Conservation (phyloP, 1,140 invertebrate genomes). For the Nasonia vitripennis region DNA sequence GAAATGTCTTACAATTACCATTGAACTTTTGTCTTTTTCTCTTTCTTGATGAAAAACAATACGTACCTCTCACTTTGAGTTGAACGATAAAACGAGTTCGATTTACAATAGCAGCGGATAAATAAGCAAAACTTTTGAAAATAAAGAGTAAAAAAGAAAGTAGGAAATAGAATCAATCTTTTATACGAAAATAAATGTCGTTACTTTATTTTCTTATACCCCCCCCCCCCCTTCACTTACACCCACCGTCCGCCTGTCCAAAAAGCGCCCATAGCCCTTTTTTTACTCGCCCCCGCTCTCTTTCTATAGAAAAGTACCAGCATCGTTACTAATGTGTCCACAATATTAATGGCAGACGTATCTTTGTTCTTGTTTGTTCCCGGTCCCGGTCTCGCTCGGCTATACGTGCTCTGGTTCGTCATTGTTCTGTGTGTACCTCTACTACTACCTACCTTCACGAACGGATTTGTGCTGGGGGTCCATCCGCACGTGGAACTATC, state of each 20-base stretch:
- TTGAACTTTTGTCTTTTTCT: slow-evolving; percentile 41
- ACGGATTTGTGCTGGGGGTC: slow-evolving; percentile 76
- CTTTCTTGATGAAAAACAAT: slow-evolving; percentile 36
- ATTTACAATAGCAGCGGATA: neutral
- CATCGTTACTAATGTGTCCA: slow-evolving; percentile 75
- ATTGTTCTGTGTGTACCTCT: slow-evolving; percentile 76
- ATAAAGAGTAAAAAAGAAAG: slow-evolving; percentile 31
- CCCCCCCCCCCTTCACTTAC: slow-evolving; percentile 13
- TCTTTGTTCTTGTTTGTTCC: slow-evolving; percentile 77
- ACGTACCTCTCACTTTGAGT: too few relatives aligned
- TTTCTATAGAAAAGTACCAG: slow-evolving; percentile 70
- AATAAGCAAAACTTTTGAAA: neutral
- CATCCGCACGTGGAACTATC: slow-evolving; percentile 75
- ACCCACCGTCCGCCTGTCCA: slow-evolving; percentile 29
- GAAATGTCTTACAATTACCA: neutral
- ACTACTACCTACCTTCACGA: slow-evolving; percentile 75
- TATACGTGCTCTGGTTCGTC: slow-evolving; percentile 76
- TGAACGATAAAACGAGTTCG: neutral
- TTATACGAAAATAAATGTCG: slow-evolving; percentile 54
- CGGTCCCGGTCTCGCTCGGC: slow-evolving; percentile 76
- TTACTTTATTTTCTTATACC: slow-evolving; percentile 50
- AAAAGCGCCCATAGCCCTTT: slow-evolving; percentile 50
- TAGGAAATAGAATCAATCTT: slow-evolving; percentile 54
- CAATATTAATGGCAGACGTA: slow-evolving; percentile 76
- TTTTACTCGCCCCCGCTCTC: slow-evolving; percentile 55